Evolutionary conservation across 2,797 vertebrate species (phyloP).

Genomic region (Staurois parvus): DNA sequence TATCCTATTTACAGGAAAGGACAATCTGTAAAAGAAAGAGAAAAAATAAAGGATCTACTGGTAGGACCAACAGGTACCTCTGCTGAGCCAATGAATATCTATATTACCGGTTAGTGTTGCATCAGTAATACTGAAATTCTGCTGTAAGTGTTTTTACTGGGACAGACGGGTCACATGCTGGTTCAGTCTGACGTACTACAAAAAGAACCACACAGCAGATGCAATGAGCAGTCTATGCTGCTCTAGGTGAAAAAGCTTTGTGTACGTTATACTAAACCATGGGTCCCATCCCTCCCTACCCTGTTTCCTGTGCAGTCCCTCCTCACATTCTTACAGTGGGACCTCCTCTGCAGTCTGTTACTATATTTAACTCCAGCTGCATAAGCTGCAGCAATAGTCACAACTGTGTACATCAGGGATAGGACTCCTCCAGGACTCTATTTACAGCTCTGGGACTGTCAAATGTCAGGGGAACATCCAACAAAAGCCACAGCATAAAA

Average conservation of each 20-base stretch:
- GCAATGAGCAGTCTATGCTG: background rate
- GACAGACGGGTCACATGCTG: background rate
- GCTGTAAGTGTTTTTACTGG: background rate
- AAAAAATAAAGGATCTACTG: too few relatives aligned
- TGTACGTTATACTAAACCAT: constrained; percentile 17
- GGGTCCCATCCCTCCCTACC: constrained; percentile 31
- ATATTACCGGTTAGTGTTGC: too few relatives aligned
- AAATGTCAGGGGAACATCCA: background rate
- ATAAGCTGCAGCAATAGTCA: background rate
- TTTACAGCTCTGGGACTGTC: background rate
- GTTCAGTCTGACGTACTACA: background rate
- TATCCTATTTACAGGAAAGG: too few relatives aligned
- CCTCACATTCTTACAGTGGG: constrained; percentile 40
- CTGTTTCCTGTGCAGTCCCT: constrained; percentile 38
- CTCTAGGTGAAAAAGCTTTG: constrained; percentile 8
- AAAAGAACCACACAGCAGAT: background rate
- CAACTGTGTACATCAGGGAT: constrained; percentile 5
- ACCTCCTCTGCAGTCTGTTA: constrained; percentile 45
- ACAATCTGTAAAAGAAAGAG: too few relatives aligned
- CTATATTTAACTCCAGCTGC: constrained; percentile 50
- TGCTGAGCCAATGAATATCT: too few relatives aligned
- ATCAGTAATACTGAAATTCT: background rate
- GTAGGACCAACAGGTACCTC: too few relatives aligned
- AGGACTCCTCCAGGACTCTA: background rate
- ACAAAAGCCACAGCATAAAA: background rate